Conservation (phyloP, 2,113 vertebrate species). For the Bungarus multicinctus region DNA sequence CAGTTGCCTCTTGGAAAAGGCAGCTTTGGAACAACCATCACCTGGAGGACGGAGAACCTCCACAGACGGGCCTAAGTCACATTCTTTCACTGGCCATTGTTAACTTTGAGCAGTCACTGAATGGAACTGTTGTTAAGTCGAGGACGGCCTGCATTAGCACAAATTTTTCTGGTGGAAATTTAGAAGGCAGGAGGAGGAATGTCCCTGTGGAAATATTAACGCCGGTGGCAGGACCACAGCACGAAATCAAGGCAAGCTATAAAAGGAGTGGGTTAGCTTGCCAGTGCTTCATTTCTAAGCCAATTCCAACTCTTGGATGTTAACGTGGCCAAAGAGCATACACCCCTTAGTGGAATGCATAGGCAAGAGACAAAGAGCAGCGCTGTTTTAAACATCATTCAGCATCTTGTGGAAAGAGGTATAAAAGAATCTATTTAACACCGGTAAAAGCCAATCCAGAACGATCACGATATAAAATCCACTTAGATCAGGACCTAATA, state of each 20-base stretch:
- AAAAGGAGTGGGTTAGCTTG: neutral
- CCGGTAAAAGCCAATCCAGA: neutral
- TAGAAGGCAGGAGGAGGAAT: neutral
- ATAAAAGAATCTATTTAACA: neutral
- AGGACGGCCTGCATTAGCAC: neutral
- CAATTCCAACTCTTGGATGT: neutral
- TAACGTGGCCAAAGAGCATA: neutral
- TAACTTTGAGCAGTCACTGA: neutral
- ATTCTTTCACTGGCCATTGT: neutral
- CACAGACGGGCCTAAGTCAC: neutral
- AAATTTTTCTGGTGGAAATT: neutral
- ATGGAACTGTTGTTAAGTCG: neutral
- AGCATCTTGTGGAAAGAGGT: neutral
- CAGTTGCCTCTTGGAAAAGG: too few relatives aligned
- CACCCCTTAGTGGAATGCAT: neutral
- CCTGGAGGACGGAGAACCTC: too few relatives aligned
- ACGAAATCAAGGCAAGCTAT: neutral
- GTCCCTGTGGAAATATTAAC: neutral
- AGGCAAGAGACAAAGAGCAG: neutral
- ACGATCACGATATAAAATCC: neutral
- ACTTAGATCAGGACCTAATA: neutral
- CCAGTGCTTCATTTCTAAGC: neutral
- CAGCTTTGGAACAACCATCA: too few relatives aligned
- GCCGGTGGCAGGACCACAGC: neutral
- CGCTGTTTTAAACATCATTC: neutral